Base-by-base conservation (phyloP, 2,113 vertebrate species). In the Lota lota region DNA sequence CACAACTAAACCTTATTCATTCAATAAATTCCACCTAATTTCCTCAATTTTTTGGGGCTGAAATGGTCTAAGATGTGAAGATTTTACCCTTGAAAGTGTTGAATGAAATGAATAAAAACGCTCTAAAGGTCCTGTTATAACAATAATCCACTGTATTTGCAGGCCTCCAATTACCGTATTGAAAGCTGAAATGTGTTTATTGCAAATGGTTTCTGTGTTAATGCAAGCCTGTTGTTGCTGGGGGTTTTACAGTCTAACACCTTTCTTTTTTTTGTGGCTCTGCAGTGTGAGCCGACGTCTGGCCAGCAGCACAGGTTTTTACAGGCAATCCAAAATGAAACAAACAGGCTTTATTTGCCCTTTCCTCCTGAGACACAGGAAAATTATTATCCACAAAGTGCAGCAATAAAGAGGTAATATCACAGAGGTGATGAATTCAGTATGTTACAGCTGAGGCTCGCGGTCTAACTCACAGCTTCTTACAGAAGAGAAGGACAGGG, bases 361-460 rank as follows among this genome's bases (percentile, higher is more conserved):
- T 84, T 83, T 85, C 77, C 84, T 82, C 67, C 80, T 71, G 76
- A 85, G 79, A 79, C 83, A 82, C 67, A 21, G 78, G 78, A 78
- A 85, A 84, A 86, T 85, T 84, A 86, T 90, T 88, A 88, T 83
- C 83, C 87, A 79, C 73, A 79, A 88, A 72, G 69, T 87, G 85
- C 68, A 70, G 79, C 84, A 83, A 75, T 86, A 88, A 89, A 87
- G 78, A 81, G 77, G 62, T 81, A 87, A 88, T 85, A 88, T 85
- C 87, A 75, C 77, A 88, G 80, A 2, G 20, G 33, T 87, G 87
- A 91, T 91, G 84, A 85, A 87, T 89, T 70, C 82, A 82, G 83
- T 66, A 80, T 87, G 87, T 79, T 85, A 81, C 83, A 85, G 85
- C 83, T 88, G 85, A 87, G 85, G 73, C 81, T 78, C 77, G 67